Evolutionary conservation across 2,797 vertebrate genomes (phyloP), one percentile per base, ranked within the genome.

Genomic region (Hipposideros larvatus): DNA sequence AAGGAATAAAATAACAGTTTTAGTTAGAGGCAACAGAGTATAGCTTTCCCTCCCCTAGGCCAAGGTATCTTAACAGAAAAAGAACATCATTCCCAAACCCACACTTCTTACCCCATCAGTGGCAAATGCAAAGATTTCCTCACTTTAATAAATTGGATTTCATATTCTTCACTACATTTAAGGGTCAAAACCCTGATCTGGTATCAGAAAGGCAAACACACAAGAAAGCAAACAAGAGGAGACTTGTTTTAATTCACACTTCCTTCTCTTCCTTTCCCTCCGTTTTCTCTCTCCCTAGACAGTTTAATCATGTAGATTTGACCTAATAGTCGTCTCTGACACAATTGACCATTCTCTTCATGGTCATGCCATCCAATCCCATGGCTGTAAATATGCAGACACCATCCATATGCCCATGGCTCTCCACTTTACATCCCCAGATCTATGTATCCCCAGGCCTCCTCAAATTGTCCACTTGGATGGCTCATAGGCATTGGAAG

Each of bases 221-320:
- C 10, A 16, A 18, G 37, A 41, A 4, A 31, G 28, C 34, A 63
- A 19, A 34, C 18, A 1, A 11, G 28, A 79, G 66, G 28, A 66
- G 66, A 15, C 2, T 43, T 43, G 28, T 10, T 31, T 34, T 8
- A 5, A 13, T 19, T 78, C 59, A n/a, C 1, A 3, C 14, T 51
- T 18, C 11, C 11, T 53, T 28, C 21, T 22, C 15, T 18, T 7
- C 14, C 11, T 15, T 7, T 37, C 14, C 6, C 19, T 13, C 1
- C 10, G 0, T 8, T 22, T 3, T 18, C 11, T 48, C 24, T 63
- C 37, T 37, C 11, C 41, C 15, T 10, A 0, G 15, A 18, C 9
- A 16, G 37, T 70, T 14, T 26, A 11, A 0, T 71, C 37, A 0
- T 4, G 14, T 10, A 31, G 21, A 41, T 57, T 19, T 65, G 55